phyloP scores from a whole-genome alignment of 2,113 vertebrate species.

The Rallus limicola region DNA sequence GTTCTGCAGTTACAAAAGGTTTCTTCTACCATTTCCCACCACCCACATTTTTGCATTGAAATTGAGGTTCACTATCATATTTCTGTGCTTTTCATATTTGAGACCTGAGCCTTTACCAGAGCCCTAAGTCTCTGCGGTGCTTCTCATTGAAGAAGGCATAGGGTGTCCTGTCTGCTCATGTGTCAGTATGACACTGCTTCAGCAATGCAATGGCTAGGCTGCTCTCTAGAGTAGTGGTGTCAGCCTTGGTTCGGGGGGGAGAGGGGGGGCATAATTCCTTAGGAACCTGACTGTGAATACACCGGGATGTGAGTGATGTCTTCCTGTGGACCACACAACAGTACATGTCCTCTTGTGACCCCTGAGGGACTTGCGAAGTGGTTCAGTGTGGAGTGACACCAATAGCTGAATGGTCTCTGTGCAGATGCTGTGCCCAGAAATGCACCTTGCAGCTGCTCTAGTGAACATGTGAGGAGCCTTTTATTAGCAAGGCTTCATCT shows the following conservation, averaged over 20 bases:
- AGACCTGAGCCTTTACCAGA: not conserved
- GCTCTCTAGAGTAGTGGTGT: no score
- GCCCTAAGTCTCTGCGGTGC: not conserved
- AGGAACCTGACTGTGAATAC: not conserved
- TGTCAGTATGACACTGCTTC: no score
- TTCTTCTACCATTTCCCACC: not conserved
- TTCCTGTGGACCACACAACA: not conserved
- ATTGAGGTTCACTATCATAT: accelerated
- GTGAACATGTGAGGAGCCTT: not conserved
- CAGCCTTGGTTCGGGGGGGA: not conserved
- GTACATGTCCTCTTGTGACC: not conserved
- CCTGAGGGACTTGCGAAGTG: not conserved
- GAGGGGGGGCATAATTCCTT: not conserved
- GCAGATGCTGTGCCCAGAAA: not conserved
- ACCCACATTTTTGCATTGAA: not conserved
- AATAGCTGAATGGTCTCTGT: not conserved
- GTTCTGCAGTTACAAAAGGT: accelerated
- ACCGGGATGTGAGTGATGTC: not conserved
- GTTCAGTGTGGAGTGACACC: not conserved
- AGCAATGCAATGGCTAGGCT: not conserved
- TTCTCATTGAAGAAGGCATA: not conserved
- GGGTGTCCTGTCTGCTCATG: not conserved
- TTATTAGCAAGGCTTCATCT: not conserved
- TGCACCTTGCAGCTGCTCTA: not conserved
- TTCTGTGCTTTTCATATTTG: not conserved